Evolutionary conservation across 1,140 invertebrate genomes (phyloP).

Genomic region (Himalopsyche phryganea): DNA sequence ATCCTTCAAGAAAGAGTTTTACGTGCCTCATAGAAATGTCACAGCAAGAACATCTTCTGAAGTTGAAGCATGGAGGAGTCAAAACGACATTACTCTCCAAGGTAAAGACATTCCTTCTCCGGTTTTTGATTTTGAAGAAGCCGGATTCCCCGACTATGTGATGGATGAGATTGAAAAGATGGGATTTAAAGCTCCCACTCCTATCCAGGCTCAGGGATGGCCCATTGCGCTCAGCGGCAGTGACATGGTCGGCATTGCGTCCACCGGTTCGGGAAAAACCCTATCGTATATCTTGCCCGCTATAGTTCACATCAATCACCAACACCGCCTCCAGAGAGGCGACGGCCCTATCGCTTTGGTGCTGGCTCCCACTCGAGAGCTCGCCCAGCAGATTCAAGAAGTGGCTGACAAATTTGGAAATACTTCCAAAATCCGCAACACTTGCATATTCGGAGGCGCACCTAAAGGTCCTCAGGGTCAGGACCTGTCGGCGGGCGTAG

Average conservation of each 20-base stretch:
- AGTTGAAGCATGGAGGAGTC: constrained; percentile 69
- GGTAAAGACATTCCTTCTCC: constrained; percentile 78
- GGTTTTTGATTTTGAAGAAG: constrained; percentile 78
- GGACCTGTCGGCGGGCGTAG: constrained; percentile 82
- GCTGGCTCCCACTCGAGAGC: constrained; percentile 89
- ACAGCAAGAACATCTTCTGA: constrained; percentile 65
- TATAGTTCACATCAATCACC: constrained; percentile 92
- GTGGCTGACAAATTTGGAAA: constrained; percentile 90
- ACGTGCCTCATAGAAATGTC: constrained; percentile 74
- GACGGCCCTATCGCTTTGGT: constrained; percentile 92
- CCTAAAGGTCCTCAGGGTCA: constrained; percentile 79
- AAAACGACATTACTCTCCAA: constrained; percentile 77
- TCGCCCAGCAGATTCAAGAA: constrained; percentile 96
- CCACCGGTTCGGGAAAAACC: constrained; percentile 93
- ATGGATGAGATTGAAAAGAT: constrained; percentile 75
- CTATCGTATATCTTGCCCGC: constrained; percentile 78
- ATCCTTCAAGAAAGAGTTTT: constrained; percentile 92
- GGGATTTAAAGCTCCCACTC: constrained; percentile 81
- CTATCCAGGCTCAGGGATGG: constrained; percentile 90
- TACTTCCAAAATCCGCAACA: constrained; percentile 80
- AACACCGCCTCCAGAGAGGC: constrained; percentile 74
- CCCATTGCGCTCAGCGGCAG: constrained; percentile 88
- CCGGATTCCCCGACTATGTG: constrained; percentile 78
- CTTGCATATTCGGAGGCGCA: constrained; percentile 93
- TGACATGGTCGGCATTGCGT: constrained; percentile 94